Base-by-base conservation (phyloP, 2,113 vertebrate genomes). In the Struthio camelus region DNA sequence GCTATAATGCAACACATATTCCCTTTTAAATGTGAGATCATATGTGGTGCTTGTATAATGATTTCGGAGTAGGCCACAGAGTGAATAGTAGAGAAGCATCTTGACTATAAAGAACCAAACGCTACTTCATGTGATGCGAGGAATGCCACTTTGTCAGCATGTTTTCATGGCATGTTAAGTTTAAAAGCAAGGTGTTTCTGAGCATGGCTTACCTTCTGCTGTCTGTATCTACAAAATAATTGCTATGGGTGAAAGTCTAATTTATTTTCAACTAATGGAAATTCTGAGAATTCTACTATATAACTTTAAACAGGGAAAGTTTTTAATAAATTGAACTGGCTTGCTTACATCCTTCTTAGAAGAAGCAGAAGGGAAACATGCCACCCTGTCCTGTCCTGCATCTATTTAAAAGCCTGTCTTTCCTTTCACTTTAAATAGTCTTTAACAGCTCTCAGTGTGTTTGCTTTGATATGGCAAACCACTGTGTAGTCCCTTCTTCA, bases 1-100 rank as follows among this genome's bases (percentile, higher is more conserved):
- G 25, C 13, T 75, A 0, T 48, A 78, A 72, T 67, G 38, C n/a
- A 59, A 0, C 0, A 0, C 48, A 17, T 3, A 4, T 28, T 82
- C 14, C 17, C 6, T 76, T 42, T 62, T 79, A 85, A 92, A 30
- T 36, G 9, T 36, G 48, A 58, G 24, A 34, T 92, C 24, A 4
- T 76, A 36, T 4, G 4, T 44, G 12, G 17, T 85, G 23, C 36
- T 95, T 34, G 9, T 81, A 14, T 42, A 80, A 36, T 77, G 53
- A 48, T 42, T 84, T 56, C 27, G 10, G 38, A 54, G 44, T 50
- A 2, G 71, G 78, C 15, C 1, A 1, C 73, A 22, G 42, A 48
- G 65, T 23, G 11, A 71, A 9, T 50, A 22, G 20, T 83, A 27
- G 53, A 79, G 34, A 76, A 54, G 34, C 44, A 62, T 2, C 27